These are phyloP conservation scores for Hephaestus fuliginosus DNA, from an alignment of 2,797 vertebrate species.

Conservation along the genomic window DNA sequence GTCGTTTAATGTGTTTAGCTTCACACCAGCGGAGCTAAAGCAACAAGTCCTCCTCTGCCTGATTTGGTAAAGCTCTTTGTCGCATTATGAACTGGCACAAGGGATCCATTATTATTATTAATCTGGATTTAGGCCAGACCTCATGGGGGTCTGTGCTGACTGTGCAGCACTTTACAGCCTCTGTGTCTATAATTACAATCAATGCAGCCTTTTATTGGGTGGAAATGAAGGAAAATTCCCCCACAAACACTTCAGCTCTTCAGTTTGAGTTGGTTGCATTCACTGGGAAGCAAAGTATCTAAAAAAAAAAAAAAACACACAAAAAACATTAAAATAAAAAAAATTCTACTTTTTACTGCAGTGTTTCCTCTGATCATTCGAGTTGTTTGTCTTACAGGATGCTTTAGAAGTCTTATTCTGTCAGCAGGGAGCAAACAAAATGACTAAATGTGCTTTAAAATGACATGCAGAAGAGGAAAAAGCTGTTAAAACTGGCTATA, in stretches of 20 bases:
- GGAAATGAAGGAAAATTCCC: conserved; percentile 23
- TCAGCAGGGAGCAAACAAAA: neutral
- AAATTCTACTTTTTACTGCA: conserved; percentile 29
- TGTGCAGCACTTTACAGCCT: conserved; percentile 46
- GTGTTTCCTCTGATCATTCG: conserved; percentile 41
- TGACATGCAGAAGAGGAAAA: neutral
- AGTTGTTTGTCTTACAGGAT: conserved; percentile 29
- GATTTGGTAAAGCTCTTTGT: conserved; percentile 42
- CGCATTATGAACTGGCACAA: conserved; percentile 69
- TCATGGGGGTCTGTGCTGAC: conserved; percentile 42
- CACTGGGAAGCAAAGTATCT: too few species aligned
- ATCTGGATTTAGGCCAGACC: conserved; percentile 63
- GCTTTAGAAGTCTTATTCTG: neutral
- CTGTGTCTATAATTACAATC: conserved; percentile 65
- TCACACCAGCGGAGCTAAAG: neutral
- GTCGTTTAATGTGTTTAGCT: neutral
- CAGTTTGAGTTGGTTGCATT: neutral
- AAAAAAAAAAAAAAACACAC: neutral
- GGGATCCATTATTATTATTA: conserved; percentile 71
- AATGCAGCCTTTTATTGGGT: conserved; percentile 60
- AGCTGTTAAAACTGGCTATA: neutral
- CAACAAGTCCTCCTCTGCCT: conserved; percentile 42
- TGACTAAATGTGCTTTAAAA: conserved; percentile 5
- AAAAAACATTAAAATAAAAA: neutral
- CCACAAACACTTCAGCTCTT: neutral